A percentile compares a stretch with the other conserved stretches of the same genome.
These are phyloP conservation scores for Diglossa cyanea DNA, from an alignment of 2,797 vertebrate genomes.

Conservation along the genomic window DNA sequence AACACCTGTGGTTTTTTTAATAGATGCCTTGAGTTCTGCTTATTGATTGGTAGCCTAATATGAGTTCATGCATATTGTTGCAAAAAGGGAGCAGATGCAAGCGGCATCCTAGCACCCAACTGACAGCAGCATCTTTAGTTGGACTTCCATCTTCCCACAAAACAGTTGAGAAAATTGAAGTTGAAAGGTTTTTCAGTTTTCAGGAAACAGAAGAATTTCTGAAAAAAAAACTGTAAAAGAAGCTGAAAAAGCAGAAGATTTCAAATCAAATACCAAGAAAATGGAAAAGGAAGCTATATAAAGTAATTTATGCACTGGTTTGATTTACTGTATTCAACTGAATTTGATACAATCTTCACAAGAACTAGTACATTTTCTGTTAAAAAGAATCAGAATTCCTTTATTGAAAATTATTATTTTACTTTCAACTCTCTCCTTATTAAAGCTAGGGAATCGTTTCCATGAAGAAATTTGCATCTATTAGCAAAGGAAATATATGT, in stretches of 20 bases:
- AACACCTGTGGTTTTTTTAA: background rate
- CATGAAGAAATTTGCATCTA: constrained; percentile 13
- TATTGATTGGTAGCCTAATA: background rate
- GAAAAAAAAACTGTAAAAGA: background rate
- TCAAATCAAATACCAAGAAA: background rate
- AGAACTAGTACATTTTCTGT: background rate
- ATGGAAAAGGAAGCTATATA: background rate
- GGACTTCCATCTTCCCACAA: background rate
- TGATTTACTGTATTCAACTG: constrained; percentile 3
- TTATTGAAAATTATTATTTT: constrained; percentile 9
- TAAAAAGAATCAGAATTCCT: background rate
- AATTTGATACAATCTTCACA: constrained; percentile 12
- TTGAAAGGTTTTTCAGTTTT: background rate
- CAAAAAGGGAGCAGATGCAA: background rate
- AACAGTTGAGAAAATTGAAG: background rate
- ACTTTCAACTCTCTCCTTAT: constrained; percentile 26
- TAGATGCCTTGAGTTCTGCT: background rate
- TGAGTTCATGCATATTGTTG: background rate
- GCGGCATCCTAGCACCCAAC: background rate
- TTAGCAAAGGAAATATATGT: constrained; percentile 38
- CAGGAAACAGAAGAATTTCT: background rate
- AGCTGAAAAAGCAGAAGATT: background rate
- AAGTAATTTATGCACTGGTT: background rate
- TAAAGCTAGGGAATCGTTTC: background rate
- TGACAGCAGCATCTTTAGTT: background rate